Conservation (phyloP, 2,888 invertebrate species). For the Cancer borealis region DNA sequence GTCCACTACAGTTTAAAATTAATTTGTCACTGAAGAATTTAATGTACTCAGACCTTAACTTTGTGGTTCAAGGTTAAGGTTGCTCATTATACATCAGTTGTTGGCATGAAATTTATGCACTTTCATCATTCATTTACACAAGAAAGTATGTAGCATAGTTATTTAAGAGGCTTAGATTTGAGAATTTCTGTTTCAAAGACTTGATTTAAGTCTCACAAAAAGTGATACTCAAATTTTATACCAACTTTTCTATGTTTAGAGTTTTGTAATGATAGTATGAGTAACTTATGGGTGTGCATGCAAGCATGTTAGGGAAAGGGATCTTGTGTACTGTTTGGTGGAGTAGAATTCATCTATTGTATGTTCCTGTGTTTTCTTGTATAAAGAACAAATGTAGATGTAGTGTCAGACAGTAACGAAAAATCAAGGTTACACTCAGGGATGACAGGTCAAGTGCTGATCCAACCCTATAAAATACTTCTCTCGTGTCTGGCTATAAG, state of each 20-base stretch:
- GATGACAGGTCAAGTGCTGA: constrained; percentile 43
- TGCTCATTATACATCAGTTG: neutral
- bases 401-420: constrained; percentile 23
- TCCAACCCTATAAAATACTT: neutral
- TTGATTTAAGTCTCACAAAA: constrained; percentile 16
- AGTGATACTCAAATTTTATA: constrained; percentile 45
- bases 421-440: constrained; percentile 43
- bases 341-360: constrained; percentile 26
- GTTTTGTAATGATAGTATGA: constrained; percentile 4
- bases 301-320: neutral
- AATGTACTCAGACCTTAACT: constrained; percentile 5
- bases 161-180: constrained; percentile 17
- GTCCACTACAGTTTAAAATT: neutral
- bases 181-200: constrained; percentile 18
- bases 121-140: neutral
- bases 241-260: constrained; percentile 28
- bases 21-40: constrained; percentile 15
- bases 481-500: neutral
- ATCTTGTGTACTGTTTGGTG: constrained; percentile 34
- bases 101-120: neutral
- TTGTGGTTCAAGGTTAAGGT: neutral
- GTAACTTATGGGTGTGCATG: constrained; percentile 15
- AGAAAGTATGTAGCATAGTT: neutral
- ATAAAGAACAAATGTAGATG: constrained; percentile 30
- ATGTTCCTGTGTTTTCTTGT: constrained; percentile 3